Conservation (phyloP, 2,113 vertebrate genomes). For the Spermophilus dauricus region DNA sequence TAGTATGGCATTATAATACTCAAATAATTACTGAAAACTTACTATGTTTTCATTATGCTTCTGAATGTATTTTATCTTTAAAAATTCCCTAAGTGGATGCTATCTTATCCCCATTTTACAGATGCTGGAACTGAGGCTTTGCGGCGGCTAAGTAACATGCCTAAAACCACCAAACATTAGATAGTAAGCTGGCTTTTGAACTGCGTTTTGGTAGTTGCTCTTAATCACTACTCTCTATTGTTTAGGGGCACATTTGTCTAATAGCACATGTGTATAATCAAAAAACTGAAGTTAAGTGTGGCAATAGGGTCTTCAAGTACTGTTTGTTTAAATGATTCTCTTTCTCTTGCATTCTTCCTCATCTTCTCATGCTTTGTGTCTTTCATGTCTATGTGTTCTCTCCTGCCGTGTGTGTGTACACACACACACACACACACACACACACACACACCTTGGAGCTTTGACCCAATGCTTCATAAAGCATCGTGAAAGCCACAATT, state of each 20-base stretch:
- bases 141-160: neutral
- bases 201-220: neutral
- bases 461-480: neutral
- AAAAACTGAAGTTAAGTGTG: neutral
- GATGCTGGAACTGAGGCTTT: conserved; percentile 58
- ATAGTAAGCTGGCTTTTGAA: neutral
- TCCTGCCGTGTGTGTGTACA: neutral
- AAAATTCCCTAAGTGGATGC: neutral
- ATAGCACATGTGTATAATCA: neutral
- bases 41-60: neutral
- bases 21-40: conserved; percentile 25
- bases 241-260: neutral
- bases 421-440: neutral
- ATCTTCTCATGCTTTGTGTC: neutral
- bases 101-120: conserved; percentile 68
- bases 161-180: neutral
- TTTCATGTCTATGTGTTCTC: neutral
- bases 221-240: neutral
- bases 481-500: neutral
- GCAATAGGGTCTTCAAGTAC: neutral
- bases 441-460: neutral
- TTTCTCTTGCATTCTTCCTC: neutral
- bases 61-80: neutral
- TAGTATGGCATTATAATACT: neutral
- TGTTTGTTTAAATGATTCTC: neutral